phyloP scores from a whole-genome alignment of 2,797 vertebrate genomes.

The Lacerta viridis region DNA sequence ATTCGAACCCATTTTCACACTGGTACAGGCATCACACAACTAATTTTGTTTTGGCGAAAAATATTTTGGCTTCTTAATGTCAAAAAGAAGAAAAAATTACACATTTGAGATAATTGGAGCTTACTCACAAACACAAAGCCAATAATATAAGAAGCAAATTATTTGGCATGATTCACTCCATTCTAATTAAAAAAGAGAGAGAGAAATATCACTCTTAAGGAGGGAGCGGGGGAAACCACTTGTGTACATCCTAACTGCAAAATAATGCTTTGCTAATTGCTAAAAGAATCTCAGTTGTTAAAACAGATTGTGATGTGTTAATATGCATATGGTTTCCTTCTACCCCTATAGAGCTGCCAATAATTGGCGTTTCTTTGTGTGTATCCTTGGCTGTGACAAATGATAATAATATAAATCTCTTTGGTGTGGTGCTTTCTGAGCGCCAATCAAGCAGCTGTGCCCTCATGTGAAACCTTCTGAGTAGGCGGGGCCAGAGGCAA shows the following conservation, averaged over 20 bases:
- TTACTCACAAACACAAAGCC: constrained; percentile 12
- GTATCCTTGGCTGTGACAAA: background rate
- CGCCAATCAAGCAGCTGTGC: background rate
- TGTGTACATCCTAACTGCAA: background rate
- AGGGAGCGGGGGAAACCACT: background rate
- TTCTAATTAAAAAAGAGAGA: constrained; percentile 4
- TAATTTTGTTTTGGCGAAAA: background rate
- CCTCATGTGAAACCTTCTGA: too few species aligned
- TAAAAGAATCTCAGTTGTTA: constrained; percentile 27
- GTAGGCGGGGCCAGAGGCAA: too few species aligned
- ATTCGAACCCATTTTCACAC: background rate
- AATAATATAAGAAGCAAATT: constrained; percentile 40
- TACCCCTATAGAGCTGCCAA: background rate
- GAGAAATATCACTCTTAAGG: constrained; percentile 26
- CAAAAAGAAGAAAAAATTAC: background rate
- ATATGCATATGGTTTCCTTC: constrained; percentile 32
- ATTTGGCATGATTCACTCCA: constrained; percentile 43
- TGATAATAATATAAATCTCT: background rate
- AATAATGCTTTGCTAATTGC: constrained; percentile 31
- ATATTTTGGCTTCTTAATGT: constrained; percentile 6
- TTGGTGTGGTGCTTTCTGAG: background rate
- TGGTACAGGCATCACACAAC: background rate
- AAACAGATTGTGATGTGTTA: constrained; percentile 31
- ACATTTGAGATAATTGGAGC: background rate
- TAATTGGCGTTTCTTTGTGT: background rate